These are phyloP conservation scores for Tadarida brasiliensis DNA, from an alignment of 2,797 vertebrate genomes.

Conservation along the genomic window DNA sequence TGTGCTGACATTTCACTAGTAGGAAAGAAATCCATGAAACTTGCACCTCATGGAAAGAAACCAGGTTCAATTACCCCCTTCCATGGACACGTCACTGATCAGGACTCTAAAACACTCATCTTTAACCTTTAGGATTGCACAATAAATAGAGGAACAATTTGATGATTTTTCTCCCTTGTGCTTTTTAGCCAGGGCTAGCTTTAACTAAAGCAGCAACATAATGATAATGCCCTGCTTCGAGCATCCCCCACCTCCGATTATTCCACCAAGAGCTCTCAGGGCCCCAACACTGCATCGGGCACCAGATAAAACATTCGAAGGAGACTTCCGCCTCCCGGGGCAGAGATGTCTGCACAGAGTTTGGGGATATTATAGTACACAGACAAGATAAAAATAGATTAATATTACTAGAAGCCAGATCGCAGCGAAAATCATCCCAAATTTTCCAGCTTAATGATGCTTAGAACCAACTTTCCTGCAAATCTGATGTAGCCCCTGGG, in stretches of 20 bases:
- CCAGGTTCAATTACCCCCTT: slow-evolving; percentile 36
- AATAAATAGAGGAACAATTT: slow-evolving; percentile 44
- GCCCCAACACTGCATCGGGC: neutral
- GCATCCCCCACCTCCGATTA: neutral
- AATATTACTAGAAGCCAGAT: slow-evolving; percentile 46
- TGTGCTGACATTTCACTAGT: slow-evolving; percentile 52
- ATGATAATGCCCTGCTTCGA: neutral
- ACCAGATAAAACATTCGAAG: slow-evolving; percentile 35
- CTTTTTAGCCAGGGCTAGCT: slow-evolving; percentile 9
- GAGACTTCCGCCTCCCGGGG: neutral
- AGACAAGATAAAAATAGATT: slow-evolving; percentile 23
- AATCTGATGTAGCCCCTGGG: neutral
- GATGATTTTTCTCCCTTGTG: neutral
- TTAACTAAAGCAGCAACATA: slow-evolving; percentile 21
- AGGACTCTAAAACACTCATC: slow-evolving; percentile 12
- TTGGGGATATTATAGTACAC: neutral
- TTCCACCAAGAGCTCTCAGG: slow-evolving; percentile 33
- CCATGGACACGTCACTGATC: slow-evolving; percentile 8
- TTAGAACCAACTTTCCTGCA: slow-evolving; percentile 21
- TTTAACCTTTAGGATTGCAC: slow-evolving; percentile 36
- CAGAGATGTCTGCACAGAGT: neutral
- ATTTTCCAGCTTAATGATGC: neutral
- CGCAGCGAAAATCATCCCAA: neutral
- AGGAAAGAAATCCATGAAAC: slow-evolving; percentile 57
- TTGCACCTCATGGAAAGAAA: slow-evolving; percentile 54